Conservation (phyloP, 2,113 vertebrate species). For the Fulmarus glacialis region DNA sequence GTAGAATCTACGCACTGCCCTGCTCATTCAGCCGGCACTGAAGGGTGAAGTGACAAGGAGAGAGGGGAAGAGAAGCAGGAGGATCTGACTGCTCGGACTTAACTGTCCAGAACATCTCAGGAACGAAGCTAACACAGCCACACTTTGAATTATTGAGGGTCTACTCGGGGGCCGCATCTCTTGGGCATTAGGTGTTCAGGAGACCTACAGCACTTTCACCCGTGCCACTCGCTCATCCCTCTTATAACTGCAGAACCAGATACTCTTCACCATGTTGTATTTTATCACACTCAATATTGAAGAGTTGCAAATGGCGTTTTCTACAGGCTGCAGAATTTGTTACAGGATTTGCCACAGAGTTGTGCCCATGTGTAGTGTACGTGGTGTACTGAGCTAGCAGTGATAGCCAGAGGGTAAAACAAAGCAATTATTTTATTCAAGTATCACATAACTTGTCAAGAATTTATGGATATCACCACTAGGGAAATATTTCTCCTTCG, state of each 20-base stretch:
- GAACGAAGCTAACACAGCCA: not conserved
- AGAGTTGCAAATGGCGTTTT: not conserved
- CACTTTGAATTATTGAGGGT: rapidly evolving
- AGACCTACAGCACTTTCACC: not conserved
- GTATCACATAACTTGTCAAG: not conserved
- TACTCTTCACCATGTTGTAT: rapidly evolving
- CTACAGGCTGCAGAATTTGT: not conserved
- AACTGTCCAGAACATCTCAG: rapidly evolving
- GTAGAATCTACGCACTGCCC: rapidly evolving
- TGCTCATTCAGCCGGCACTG: not conserved
- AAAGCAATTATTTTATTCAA: not conserved
- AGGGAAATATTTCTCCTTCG: not conserved
- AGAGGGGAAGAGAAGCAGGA: not conserved
- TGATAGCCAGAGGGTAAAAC: not conserved
- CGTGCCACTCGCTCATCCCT: not conserved
- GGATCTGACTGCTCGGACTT: not conserved
- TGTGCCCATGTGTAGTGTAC: not conserved
- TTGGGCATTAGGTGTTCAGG: no score
- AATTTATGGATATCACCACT: not conserved
- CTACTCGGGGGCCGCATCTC: rapidly evolving
- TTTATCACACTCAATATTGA: rapidly evolving
- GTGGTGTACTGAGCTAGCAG: not conserved
- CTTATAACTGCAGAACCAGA: no score
- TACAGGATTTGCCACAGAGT: rapidly evolving
- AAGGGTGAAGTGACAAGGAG: no score